Base-by-base conservation (phyloP, 1,140 invertebrate species). In the Drosophila carrolli region DNA sequence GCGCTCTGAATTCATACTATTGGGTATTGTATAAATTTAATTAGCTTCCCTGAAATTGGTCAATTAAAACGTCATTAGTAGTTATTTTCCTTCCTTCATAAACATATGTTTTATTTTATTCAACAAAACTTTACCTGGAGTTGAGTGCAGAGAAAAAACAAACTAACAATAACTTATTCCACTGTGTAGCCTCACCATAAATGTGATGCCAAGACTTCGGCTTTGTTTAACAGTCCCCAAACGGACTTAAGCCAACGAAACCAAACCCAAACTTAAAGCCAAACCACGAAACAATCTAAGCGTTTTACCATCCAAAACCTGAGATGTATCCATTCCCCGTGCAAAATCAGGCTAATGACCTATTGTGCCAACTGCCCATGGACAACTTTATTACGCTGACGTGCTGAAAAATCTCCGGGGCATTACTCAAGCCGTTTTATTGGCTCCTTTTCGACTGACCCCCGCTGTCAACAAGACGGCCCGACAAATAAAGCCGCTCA, bases 341-440 rank as follows among this genome's bases (percentile, higher is more conserved):
- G 23, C 9, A 48, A 41, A 81, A 78, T 65, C 48, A 46, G 53
- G 54, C 84, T 83, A 86, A 86, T 86, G 79, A 88, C 67, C 75
- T 66, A 70, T 73, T 73, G 66, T 79, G 66, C 58, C 68, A 74
- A 55, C 41, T 55, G 68, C 58, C 74, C 16, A 60, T 60, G 63
- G 70, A 78, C 67, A 80, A 83, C 84, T 83, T 83, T 88, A 89
- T 88, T 88, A 88, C 84, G 84, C 84, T 80, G 83, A 88, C 80
- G 67, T 66, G 84, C 60, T 84, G 76, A 88, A 88, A 88, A 80
- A 83, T 89, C 80, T 67, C 37, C 58, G 59, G 68, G 71, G 71
- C 83, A 89, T 88, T 89, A 88, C 80, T 88, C 84, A 88, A 80
- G 72, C 60, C 86, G 80, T 88, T 88, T 88, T 89, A 85, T 84